Evolutionary conservation across 1,140 invertebrate genomes (phyloP).

Genomic region (Microplitis demolitor): DNA sequence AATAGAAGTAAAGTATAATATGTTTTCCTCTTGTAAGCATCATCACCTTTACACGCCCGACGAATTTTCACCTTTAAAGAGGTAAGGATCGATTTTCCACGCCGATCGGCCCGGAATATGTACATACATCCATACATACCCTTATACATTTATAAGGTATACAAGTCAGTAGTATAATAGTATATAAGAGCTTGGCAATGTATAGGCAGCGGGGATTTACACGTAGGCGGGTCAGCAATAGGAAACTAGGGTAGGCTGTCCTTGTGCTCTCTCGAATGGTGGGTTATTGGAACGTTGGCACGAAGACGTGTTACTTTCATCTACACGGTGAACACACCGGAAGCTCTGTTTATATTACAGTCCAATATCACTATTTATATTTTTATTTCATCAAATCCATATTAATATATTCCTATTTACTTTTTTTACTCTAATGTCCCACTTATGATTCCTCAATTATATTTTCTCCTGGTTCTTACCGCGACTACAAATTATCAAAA

Average conservation of each 20-base stretch:
- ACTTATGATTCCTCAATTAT: background rate
- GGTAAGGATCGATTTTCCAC: conserved; percentile 34
- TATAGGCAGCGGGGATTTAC: conserved; percentile 23
- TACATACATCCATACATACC: background rate
- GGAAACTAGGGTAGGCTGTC: conserved; percentile 60
- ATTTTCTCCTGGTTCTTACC: no score
- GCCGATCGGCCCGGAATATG: conserved; percentile 52
- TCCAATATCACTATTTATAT: conserved; percentile 12
- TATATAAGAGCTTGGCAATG: no score
- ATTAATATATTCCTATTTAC: no score
- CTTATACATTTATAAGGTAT: no score
- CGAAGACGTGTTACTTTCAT: conserved; percentile 54
- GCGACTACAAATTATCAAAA: background rate
- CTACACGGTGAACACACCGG: conserved; percentile 41
- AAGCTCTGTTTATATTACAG: conserved; percentile 27
- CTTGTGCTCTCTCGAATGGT: conserved; percentile 51
- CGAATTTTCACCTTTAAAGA: conserved; percentile 40
- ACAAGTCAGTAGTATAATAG: no score
- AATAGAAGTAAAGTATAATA: background rate
- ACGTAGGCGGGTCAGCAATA: conserved; percentile 53
- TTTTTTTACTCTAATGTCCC: no score
- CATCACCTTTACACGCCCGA: conserved; percentile 37
- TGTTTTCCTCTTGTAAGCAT: background rate
- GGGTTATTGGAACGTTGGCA: conserved; percentile 59
- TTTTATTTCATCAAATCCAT: background rate